These are phyloP conservation scores for Anthophora plumipes DNA, from an alignment of 2,888 invertebrate species.

Conservation along the genomic window DNA sequence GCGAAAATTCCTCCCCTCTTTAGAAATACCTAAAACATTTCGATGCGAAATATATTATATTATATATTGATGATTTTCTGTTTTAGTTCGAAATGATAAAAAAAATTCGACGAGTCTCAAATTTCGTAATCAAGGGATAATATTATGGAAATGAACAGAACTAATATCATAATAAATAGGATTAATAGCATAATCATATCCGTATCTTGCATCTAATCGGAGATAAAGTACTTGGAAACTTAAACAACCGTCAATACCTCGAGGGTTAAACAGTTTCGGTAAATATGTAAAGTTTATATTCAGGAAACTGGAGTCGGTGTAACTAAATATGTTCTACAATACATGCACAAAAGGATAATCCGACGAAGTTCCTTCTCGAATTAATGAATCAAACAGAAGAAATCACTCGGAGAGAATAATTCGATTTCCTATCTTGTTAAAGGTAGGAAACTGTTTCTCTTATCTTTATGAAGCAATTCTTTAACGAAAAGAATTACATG, in stretches of 20 bases:
- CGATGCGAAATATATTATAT: no score
- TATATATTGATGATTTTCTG: no score
- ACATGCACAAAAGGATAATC: not conserved
- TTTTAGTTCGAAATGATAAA: no score
- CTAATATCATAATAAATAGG: not conserved
- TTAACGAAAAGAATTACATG: no score
- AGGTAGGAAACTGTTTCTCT: not conserved
- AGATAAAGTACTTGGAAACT: constrained; percentile 34
- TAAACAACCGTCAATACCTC: constrained; percentile 21
- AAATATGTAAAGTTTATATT: constrained; percentile 4
- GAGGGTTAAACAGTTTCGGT: constrained; percentile 33
- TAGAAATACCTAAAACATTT: not conserved
- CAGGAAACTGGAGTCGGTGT: not conserved
- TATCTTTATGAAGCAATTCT: no score
- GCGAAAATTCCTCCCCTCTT: no score
- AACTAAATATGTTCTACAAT: not conserved
- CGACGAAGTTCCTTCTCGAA: not conserved
- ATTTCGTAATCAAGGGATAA: not conserved
- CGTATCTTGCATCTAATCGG: constrained; percentile 22
- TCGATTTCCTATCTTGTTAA: not conserved
- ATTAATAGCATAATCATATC: constrained; percentile 19
- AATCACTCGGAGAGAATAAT: not conserved
- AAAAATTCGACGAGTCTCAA: no score
- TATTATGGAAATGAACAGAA: not conserved
- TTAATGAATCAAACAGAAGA: not conserved